These are phyloP conservation scores for Vireo altiloquus DNA, from an alignment of 2,113 vertebrate genomes.

Conservation along the genomic window DNA sequence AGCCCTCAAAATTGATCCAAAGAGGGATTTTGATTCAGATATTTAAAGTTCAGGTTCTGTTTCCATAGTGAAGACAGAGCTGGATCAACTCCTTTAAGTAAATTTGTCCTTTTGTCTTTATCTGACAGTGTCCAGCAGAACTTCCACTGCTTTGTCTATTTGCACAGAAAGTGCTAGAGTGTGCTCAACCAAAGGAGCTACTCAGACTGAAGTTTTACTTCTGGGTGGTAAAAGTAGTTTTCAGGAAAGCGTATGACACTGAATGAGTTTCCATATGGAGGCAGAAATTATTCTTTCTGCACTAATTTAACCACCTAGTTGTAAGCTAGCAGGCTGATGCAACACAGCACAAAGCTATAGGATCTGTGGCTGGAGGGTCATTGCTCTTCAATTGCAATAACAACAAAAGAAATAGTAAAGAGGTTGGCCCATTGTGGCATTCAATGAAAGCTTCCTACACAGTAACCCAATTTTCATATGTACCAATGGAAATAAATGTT, in stretches of 20 bases:
- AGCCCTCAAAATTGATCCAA: neutral
- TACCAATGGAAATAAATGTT: neutral
- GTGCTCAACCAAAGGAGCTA: neutral
- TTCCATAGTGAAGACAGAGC: neutral
- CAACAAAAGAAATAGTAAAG: neutral
- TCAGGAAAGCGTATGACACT: neutral
- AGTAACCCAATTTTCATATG: neutral
- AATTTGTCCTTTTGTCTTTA: neutral
- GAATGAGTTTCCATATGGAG: neutral
- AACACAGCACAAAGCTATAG: neutral
- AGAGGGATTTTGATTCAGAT: neutral
- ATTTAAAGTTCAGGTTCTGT: neutral
- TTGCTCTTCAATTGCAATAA: neutral
- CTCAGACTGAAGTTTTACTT: neutral
- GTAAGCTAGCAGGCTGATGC: neutral
- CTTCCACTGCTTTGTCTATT: neutral
- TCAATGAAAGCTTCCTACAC: neutral
- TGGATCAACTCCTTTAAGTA: neutral
- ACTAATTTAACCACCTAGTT: neutral
- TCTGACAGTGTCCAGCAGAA: neutral
- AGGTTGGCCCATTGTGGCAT: neutral
- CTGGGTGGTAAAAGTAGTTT: neutral
- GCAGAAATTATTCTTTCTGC: neutral
- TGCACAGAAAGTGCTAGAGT: neutral
- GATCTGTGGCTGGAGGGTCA: fast-evolving